Conservation (phyloP, 2,888 invertebrate genomes). For the Mycogona germanica region DNA sequence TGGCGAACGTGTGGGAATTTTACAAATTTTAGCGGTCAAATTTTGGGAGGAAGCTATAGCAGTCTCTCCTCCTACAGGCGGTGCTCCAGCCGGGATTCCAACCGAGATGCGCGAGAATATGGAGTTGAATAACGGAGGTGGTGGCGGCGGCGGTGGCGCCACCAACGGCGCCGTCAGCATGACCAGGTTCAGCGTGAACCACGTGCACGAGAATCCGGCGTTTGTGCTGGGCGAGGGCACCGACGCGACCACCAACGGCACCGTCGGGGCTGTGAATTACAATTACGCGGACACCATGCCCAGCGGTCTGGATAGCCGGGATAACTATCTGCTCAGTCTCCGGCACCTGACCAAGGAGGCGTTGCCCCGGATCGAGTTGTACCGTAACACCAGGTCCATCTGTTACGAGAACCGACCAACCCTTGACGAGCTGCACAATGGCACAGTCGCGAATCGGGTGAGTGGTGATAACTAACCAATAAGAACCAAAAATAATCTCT, state of each 20-base stretch:
- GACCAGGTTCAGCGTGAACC: slow-evolving; percentile 17
- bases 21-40: too few relatives aligned
- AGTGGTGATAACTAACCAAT: background rate
- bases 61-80: too few relatives aligned
- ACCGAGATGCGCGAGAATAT: too few relatives aligned
- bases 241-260: background rate
- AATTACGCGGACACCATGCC: background rate
- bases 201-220: slow-evolving; percentile 16
- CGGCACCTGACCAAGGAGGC: slow-evolving; percentile 78
- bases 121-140: too few relatives aligned
- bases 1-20: too few relatives aligned
- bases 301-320: slow-evolving; percentile 8
- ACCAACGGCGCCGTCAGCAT: slow-evolving; percentile 11
- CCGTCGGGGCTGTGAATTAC: background rate
- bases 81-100: too few relatives aligned
- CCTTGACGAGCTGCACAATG: slow-evolving; percentile 72
- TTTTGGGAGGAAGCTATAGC: too few relatives aligned
- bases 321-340: slow-evolving; percentile 59
- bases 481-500: too few relatives aligned
- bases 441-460: background rate
- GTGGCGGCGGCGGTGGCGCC: background rate
- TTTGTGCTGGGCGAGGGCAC: slow-evolving; percentile 21
- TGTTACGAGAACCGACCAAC: slow-evolving; percentile 78
- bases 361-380: slow-evolving; percentile 73
- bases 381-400: slow-evolving; percentile 74